These are phyloP conservation scores for Microtus montanus DNA, from an alignment of 2,113 vertebrate species.

Conservation along the genomic window DNA sequence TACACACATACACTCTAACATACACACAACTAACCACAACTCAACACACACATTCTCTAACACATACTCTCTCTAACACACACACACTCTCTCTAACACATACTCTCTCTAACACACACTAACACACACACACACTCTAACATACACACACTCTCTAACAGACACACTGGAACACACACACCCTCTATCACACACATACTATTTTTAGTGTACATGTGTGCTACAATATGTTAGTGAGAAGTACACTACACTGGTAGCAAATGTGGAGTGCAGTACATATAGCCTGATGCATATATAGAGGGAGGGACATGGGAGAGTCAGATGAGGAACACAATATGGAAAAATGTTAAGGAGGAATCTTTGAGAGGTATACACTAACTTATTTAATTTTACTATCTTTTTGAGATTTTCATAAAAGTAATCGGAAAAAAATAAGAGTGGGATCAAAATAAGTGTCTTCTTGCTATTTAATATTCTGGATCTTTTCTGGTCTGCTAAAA, in stretches of 20 bases:
- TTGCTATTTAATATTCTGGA: background rate
- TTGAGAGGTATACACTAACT: background rate
- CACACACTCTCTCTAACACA: no score
- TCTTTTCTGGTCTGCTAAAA: background rate
- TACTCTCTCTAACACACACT: background rate
- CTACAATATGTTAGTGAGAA: background rate
- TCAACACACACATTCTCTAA: no score
- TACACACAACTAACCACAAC: no score
- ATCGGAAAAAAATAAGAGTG: background rate
- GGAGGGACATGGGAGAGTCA: background rate
- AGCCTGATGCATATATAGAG: background rate
- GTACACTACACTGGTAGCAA: background rate
- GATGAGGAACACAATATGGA: background rate
- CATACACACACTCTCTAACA: background rate
- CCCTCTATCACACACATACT: background rate
- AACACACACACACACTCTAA: background rate
- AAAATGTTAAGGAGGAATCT: background rate
- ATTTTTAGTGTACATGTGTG: background rate
- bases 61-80: no score
- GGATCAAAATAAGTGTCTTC: constrained; percentile 4
- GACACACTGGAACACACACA: background rate
- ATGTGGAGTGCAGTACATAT: constrained; percentile 1
- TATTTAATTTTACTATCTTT: background rate
- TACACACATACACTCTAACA: no score
- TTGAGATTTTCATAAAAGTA: background rate